A percentile compares a stretch with the other conserved stretches of the same genome.
phyloP scores from a whole-genome alignment of 2,888 invertebrate genomes.

The Dione vanillae region DNA sequence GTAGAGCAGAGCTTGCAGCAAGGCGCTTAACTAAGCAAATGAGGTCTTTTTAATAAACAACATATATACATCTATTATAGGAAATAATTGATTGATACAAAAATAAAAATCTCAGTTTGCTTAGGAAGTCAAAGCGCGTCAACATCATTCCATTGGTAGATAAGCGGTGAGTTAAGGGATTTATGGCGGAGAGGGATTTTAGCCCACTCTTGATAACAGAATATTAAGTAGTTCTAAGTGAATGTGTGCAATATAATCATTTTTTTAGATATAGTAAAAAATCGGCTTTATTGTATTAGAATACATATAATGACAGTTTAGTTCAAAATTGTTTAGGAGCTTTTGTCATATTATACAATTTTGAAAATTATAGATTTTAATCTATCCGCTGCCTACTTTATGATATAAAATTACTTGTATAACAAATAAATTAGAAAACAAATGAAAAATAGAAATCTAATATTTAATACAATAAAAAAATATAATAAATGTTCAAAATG shows the following conservation, averaged over 20 bases:
- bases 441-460: no score
- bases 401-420: neutral
- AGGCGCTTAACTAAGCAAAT: constrained; percentile 73
- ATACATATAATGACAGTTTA: constrained; percentile 27
- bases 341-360: constrained; percentile 30
- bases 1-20: constrained; percentile 74
- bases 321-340: constrained; percentile 36
- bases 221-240: constrained; percentile 68
- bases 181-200: constrained; percentile 84
- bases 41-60: neutral
- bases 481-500: neutral
- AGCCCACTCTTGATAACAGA: constrained; percentile 72
- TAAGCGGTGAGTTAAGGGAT: constrained; percentile 82
- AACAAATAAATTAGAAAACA: no score
- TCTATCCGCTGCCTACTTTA: constrained; percentile 8
- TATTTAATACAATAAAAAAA: neutral
- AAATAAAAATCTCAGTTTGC: constrained; percentile 63
- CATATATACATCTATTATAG: neutral
- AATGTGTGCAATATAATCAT: constrained; percentile 81
- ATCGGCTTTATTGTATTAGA: constrained; percentile 44
- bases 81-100: neutral
- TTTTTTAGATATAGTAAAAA: constrained; percentile 69
- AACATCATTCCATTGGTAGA: constrained; percentile 81
- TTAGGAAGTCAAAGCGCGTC: constrained; percentile 71
- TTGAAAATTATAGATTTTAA: constrained; percentile 25